Conservation (phyloP, 2,797 vertebrate species). For the Hemitrygon akajei region DNA sequence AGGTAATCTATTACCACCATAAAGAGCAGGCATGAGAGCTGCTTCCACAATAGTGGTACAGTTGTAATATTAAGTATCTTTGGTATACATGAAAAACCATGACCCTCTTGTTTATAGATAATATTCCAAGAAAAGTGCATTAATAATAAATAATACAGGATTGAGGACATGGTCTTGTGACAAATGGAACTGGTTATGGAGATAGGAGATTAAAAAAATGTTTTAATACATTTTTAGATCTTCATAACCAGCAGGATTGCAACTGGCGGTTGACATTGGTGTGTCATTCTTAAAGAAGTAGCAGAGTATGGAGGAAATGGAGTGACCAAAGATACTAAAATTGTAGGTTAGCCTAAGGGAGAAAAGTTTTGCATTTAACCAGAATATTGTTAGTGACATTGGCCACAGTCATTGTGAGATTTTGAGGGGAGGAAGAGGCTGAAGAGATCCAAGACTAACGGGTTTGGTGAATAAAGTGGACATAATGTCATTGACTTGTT, state of each 20-base stretch:
- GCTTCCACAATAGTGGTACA: neutral
- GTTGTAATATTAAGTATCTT: neutral
- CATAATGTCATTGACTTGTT: neutral
- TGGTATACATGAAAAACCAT: neutral
- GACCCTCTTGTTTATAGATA: neutral
- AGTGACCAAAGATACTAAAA: neutral
- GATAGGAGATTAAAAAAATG: neutral
- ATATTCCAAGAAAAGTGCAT: neutral
- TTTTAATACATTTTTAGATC: neutral
- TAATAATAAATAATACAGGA: neutral
- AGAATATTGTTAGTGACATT: neutral
- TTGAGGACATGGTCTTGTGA: neutral
- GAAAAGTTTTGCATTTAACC: neutral
- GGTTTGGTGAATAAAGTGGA: neutral
- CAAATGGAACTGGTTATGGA: neutral
- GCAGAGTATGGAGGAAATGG: neutral
- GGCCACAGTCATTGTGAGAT: neutral
- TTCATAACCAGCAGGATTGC: neutral
- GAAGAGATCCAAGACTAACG: neutral
- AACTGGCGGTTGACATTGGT: neutral
- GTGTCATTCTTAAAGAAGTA: neutral
- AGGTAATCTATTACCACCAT: neutral
- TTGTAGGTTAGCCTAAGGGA: too few relatives aligned
- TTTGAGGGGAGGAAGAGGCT: neutral
- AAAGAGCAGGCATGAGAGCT: neutral